Conservation (phyloP, 2,797 vertebrate species). For the Aplochiton taeniatus region DNA sequence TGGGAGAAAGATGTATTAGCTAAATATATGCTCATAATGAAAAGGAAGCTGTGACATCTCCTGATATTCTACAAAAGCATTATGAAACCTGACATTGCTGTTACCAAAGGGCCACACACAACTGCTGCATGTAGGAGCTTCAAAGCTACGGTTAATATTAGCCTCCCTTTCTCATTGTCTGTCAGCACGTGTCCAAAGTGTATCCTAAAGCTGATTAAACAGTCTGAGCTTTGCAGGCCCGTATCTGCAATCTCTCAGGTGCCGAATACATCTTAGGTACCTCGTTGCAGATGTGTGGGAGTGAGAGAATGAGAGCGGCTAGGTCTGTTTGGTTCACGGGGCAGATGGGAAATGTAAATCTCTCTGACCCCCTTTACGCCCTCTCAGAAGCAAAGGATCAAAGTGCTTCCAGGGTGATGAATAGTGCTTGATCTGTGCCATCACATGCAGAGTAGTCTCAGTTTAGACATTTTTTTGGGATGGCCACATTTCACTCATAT, state of each 20-base stretch:
- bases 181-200: conserved; percentile 28
- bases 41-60: too few species aligned
- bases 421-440: conserved; percentile 43
- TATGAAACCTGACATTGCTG: conserved; percentile 7
- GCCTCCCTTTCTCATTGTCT: conserved; percentile 11
- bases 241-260: neutral
- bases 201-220: conserved; percentile 10
- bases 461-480: conserved; percentile 25
- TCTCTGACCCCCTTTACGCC: conserved; percentile 32
- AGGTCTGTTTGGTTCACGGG: conserved; percentile 9
- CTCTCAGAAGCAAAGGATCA: conserved; percentile 39
- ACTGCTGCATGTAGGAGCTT: conserved; percentile 7
- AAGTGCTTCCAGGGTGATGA: conserved; percentile 37
- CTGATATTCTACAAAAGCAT: too few species aligned
- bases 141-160: conserved; percentile 25
- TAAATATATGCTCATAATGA: too few species aligned
- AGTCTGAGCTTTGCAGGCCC: neutral
- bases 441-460: conserved; percentile 15
- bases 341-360: conserved; percentile 36
- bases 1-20: too few species aligned
- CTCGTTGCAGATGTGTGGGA: conserved; percentile 41
- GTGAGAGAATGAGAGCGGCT: too few species aligned
- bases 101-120: too few species aligned
- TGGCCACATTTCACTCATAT: conserved; percentile 13
- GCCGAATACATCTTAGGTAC: conserved; percentile 33